Evolutionary conservation across 2,797 vertebrate species (phyloP), one percentile per base, ranked within the genome.

Genomic region (Bradypodion ventrale): DNA sequence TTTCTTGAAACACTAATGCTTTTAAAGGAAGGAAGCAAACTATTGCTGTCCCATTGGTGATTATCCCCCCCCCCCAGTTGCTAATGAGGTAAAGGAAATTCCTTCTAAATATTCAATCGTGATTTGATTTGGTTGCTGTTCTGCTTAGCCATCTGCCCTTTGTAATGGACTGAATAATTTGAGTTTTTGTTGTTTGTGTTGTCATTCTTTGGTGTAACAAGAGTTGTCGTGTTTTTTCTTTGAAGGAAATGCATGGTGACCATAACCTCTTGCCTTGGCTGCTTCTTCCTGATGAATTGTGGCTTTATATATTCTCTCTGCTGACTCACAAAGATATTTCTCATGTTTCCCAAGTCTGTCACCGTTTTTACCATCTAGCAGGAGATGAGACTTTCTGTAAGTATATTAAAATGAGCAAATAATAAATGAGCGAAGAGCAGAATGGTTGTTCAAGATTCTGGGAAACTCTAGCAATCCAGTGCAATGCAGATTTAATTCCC

Each of bases 251-350:
- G 37, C 77, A 87, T 92, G 85, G 75, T 46, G 89, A 87, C 76
- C 32, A 56, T 75, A 46, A 69, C 4, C 74, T 87, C 46, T 88
- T 77, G 49, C 0, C 27, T 52, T 96, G 94, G 93, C 78, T 95
- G 66, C 83, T 90, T 65, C 92, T 96, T 49, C 93, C 95, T 75
- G 94, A 95, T 92, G 93, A 96, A 84, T 63, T 96, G 59, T 94
- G 93, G 93, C 80, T 95, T 80, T 91, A 23, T 73, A 77, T 96
- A 70, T 92, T 96, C 89, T 93, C 91, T 6, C 82, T 94, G 83
- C 86, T 96, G 87, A 84, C 81, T 5, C 90, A 87, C 73, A 83
- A 87, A 72, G 93, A 96, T 65, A 89, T 96, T 88, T 87, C 69
- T 78, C 29, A 1, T 13, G 83, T 92, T 86, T 76, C 93, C 69